phyloP scores from a whole-genome alignment of 2,888 invertebrate species.

The Caenorhabditis uteleia region DNA sequence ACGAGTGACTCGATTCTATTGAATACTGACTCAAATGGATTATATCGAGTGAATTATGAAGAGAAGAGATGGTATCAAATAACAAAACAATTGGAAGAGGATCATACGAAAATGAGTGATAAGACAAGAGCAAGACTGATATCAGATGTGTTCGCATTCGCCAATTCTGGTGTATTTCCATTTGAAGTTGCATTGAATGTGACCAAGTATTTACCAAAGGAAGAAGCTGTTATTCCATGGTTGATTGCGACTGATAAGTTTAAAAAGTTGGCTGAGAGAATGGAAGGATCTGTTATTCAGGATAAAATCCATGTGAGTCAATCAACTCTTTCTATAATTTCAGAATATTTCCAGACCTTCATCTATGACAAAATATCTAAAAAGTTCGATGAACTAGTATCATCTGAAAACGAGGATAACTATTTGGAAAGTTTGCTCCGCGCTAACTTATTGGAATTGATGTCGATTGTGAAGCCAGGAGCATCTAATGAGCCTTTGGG shows the following conservation, averaged over 20 bases:
- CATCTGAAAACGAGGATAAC: not conserved
- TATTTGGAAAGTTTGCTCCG: constrained; percentile 3
- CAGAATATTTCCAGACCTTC: constrained; percentile 40
- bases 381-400: not conserved
- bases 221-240: constrained; percentile 19
- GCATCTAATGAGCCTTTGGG: constrained; percentile 22
- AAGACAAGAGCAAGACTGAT: constrained; percentile 78
- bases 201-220: constrained; percentile 24
- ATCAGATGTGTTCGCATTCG: constrained; percentile 79
- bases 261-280: constrained; percentile 14
- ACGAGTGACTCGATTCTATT: constrained; percentile 56
- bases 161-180: constrained; percentile 76
- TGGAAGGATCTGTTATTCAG: constrained; percentile 27
- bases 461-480: constrained; percentile 28
- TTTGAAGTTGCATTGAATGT: constrained; percentile 62
- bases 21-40: constrained; percentile 63
- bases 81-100: constrained; percentile 23
- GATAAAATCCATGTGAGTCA: constrained; percentile 29
- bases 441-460: constrained; percentile 20
- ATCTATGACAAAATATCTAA: not conserved
- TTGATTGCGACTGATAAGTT: constrained; percentile 21
- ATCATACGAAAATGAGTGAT: constrained; percentile 17
- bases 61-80: constrained; percentile 46
- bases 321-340: constrained; percentile 14
- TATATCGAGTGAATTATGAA: constrained; percentile 62